Percentiles rank a stretch among this genome's conserved stretches.
phyloP scores from a whole-genome alignment of 1,140 invertebrate genomes.

The Bombus huntii region DNA sequence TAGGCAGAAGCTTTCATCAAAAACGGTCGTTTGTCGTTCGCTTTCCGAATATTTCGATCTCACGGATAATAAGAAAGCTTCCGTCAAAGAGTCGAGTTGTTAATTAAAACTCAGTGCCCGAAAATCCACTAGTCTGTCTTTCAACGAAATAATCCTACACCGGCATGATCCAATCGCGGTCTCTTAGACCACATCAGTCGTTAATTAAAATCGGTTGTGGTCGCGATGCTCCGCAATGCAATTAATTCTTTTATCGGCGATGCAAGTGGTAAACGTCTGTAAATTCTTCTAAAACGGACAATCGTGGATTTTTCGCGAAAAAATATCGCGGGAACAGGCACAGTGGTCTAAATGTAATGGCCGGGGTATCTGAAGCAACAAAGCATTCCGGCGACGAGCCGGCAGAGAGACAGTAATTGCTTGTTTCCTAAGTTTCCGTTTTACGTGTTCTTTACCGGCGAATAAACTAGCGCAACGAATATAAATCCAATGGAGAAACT shows the following conservation, averaged over 20 bases:
- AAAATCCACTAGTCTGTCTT: constrained; percentile 22
- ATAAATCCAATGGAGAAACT: constrained; percentile 50
- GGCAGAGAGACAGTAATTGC: constrained; percentile 26
- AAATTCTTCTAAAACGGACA: background rate
- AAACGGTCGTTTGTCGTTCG: background rate
- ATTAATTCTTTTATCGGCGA: constrained; percentile 26
- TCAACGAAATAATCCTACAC: constrained; percentile 10
- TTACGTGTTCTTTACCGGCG: constrained; percentile 4
- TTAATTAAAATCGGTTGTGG: constrained; percentile 51
- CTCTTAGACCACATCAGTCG: constrained; percentile 10
- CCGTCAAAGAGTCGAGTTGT: constrained; percentile 5
- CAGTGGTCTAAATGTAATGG: background rate
- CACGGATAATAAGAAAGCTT: constrained; percentile 1
- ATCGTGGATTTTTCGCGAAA: background rate
- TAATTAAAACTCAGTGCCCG: constrained; percentile 41
- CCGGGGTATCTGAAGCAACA: too few species aligned
- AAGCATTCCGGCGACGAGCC: background rate
- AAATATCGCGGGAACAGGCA: background rate
- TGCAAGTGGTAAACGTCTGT: constrained; percentile 2
- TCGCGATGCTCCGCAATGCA: constrained; percentile 17
- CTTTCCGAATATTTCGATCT: background rate
- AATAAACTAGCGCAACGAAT: constrained; percentile 26
- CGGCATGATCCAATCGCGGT: constrained; percentile 26
- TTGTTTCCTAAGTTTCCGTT: constrained; percentile 26
- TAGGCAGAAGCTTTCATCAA: background rate